phyloP scores from a whole-genome alignment of 2,113 vertebrate species.

The Helogale parvula region DNA sequence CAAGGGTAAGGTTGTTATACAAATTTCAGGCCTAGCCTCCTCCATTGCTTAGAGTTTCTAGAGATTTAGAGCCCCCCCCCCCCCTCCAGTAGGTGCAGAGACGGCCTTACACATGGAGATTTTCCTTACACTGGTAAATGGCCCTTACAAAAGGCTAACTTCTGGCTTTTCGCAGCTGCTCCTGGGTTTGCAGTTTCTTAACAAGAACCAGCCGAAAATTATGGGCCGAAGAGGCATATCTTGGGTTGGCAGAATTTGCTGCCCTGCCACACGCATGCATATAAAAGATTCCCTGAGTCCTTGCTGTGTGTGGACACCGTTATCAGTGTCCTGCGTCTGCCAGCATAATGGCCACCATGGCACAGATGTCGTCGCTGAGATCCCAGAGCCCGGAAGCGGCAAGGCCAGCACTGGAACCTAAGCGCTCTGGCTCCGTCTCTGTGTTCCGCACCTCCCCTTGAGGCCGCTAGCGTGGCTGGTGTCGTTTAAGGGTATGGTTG shows the following conservation, averaged over 20 bases:
- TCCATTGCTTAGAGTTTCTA: neutral
- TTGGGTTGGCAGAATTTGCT: neutral
- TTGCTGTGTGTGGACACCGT: neutral
- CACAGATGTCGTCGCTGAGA: neutral
- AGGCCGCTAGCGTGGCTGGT: neutral
- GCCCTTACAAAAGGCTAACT: neutral
- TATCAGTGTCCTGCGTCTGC: neutral
- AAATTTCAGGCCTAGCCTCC: neutral
- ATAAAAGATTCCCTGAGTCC: neutral
- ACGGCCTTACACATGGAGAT: neutral
- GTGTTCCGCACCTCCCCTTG: neutral
- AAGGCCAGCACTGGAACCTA: neutral
- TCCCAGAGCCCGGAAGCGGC: neutral
- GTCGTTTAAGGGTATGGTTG: neutral
- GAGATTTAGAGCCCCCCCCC: neutral
- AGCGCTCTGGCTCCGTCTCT: neutral
- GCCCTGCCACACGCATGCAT: too few species aligned
- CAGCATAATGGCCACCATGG: neutral
- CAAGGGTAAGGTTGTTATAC: neutral
- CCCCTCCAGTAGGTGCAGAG: too few species aligned
- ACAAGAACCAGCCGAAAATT: neutral
- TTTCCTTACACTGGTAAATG: neutral
- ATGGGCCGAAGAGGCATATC: neutral
- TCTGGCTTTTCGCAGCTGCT: neutral
- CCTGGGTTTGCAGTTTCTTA: neutral